Evolutionary conservation across 1,140 invertebrate species (phyloP).

Genomic region (Ladona fulva): DNA sequence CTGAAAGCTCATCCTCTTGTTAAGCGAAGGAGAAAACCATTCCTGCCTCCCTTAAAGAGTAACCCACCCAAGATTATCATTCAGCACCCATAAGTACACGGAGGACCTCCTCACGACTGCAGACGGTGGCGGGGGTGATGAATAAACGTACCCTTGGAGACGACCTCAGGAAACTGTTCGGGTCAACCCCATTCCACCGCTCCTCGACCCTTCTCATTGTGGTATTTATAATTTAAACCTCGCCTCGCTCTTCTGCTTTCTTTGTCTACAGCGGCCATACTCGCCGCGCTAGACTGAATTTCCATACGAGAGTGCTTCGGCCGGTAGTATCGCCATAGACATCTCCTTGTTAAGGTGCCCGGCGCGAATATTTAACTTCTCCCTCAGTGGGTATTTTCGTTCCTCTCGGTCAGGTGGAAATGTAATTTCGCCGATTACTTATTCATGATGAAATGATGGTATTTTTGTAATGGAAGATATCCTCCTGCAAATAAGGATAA

Average conservation of each 20-base stretch:
- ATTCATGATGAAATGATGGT: too few relatives aligned
- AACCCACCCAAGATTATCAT: background rate
- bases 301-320: background rate
- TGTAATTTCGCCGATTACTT: too few relatives aligned
- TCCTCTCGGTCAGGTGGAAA: too few relatives aligned
- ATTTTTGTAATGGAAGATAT: too few relatives aligned
- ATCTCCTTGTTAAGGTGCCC: background rate
- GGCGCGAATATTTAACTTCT: background rate
- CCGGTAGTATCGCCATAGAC: background rate
- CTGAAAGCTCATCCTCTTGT: too few relatives aligned
- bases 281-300: background rate
- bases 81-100: background rate
- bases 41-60: background rate
- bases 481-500: too few relatives aligned
- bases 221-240: constrained; percentile 10
- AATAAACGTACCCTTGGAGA: background rate
- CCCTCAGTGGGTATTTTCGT: too few relatives aligned
- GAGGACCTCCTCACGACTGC: background rate
- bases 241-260: background rate
- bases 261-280: background rate
- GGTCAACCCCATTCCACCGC: background rate
- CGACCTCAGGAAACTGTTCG: background rate
- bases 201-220: background rate
- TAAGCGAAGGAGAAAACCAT: background rate
- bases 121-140: background rate